Percentiles rank a stretch among this genome's conserved stretches.
Evolutionary conservation across 2,888 invertebrate genomes (phyloP).

Genomic region (Lithophane socia): DNA sequence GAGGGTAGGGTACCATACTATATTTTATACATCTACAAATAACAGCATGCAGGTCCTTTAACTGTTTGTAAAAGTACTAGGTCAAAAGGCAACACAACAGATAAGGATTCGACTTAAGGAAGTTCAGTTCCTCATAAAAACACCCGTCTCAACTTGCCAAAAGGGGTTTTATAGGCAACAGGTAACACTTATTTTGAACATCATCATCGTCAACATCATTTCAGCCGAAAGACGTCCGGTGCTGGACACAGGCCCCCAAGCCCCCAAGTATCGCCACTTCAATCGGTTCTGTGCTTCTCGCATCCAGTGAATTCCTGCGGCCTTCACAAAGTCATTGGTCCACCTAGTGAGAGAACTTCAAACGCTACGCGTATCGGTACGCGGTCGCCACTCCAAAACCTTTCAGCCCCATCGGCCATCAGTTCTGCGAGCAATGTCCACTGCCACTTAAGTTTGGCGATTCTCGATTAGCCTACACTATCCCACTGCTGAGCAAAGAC

Average conservation of each 20-base stretch:
- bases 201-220: too few species aligned
- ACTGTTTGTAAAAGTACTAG: neutral
- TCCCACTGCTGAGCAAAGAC: too few species aligned
- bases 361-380: too few species aligned
- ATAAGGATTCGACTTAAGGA: neutral
- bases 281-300: too few species aligned
- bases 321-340: too few species aligned
- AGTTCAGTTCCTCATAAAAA: neutral
- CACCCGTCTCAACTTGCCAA: neutral
- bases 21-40: neutral
- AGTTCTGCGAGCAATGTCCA: neutral
- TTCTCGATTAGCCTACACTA: too few species aligned
- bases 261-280: too few species aligned
- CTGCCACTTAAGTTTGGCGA: neutral
- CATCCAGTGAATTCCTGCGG: too few species aligned
- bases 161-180: neutral
- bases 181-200: neutral
- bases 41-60: neutral
- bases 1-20: neutral
- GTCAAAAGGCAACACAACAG: neutral
- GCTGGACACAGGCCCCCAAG: neutral
- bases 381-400: too few species aligned
- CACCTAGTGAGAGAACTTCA: too few species aligned
- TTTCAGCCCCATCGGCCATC: too few species aligned
- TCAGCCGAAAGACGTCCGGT: too few species aligned